Evolutionary conservation across 64 coral and sea anemone species (phyloP), one percentile per base, ranked within the genome.

Genomic region (Pocillopora verrucosa): DNA sequence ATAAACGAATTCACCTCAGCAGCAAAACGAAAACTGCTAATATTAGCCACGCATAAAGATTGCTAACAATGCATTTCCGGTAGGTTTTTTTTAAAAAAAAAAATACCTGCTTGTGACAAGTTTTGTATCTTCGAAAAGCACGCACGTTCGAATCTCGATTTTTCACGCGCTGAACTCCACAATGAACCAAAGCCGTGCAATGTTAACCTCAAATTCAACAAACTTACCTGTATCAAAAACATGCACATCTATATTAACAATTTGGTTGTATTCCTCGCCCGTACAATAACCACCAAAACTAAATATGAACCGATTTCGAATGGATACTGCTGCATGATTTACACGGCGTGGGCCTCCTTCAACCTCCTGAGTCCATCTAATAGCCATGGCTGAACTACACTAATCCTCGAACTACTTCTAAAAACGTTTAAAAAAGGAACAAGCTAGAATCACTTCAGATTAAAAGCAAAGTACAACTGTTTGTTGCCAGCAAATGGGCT

Each of bases 271-370:
- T 57, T 99, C 97, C 24, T 99, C 93, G 11, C 97, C 97, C 30
- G 97, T 95, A 67, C 93, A 99, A 76, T 95, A 99, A 13, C 97
- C 97, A 16, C 97, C 97, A 74, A 99, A 99, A 61, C 97, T 99
- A 64, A 99, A 99, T 36, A 99, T 80, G 78, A 91, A 99, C 35
- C 97, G 89, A 56, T 95, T 85, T 36, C 91, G 90, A 45, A 99
- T 80, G 10, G 90, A 16, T 6, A 99, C 91, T 35, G 97, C 93
- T 6, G 97, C 97, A 78, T 99, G 97, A 70, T 99, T 99, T 20
- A 99, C 97, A 36, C 97, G 76, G 36, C 97, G 88, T 14, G 97
- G 97, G 0, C 97, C 97, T 65, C 91, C 97, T 16, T 99, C 97
- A 11, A 93, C 88, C 16, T 87, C 77, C 65, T 94, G 90, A 10